Percentiles rank a stretch among this genome's conserved stretches.
These are phyloP conservation scores for Heliconius charithonia DNA, from an alignment of 2,888 invertebrate species.

Conservation along the genomic window DNA sequence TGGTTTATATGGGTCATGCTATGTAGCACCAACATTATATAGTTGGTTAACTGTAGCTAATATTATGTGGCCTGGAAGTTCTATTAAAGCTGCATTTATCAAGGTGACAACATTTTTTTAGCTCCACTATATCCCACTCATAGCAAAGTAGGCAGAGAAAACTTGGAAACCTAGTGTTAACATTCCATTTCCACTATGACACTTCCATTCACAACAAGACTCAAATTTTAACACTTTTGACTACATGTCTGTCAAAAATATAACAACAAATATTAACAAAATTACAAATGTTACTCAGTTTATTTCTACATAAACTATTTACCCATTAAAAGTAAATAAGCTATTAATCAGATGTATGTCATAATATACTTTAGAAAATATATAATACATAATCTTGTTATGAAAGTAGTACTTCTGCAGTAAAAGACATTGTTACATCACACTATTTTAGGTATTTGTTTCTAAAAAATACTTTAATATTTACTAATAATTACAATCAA, in stretches of 20 bases:
- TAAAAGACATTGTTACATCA: background rate
- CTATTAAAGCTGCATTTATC: conserved; percentile 87
- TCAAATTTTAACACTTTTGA: background rate
- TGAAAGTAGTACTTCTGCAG: background rate
- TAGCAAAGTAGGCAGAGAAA: too few species aligned
- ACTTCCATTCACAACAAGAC: too few species aligned
- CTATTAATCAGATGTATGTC: background rate
- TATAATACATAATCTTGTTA: background rate
- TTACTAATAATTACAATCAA: too few species aligned
- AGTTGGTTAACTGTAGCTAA: conserved; percentile 91
- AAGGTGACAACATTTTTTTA: conserved; percentile 80
- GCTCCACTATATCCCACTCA: too few species aligned
- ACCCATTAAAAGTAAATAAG: background rate
- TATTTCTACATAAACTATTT: background rate
- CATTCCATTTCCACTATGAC: too few species aligned
- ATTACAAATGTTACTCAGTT: background rate
- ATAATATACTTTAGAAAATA: background rate
- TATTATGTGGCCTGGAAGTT: conserved; percentile 89
- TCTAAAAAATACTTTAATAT: too few species aligned
- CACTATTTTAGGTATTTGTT: conserved; percentile 65
- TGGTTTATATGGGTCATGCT: conserved; percentile 90
- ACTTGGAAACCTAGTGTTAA: too few species aligned
- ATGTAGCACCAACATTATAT: conserved; percentile 92
- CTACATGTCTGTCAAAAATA: background rate
- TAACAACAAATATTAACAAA: too few species aligned